Evolutionary conservation across 2,888 invertebrate genomes (phyloP), one percentile per base, ranked within the genome.

Genomic region (Hoplodrina blanda): DNA sequence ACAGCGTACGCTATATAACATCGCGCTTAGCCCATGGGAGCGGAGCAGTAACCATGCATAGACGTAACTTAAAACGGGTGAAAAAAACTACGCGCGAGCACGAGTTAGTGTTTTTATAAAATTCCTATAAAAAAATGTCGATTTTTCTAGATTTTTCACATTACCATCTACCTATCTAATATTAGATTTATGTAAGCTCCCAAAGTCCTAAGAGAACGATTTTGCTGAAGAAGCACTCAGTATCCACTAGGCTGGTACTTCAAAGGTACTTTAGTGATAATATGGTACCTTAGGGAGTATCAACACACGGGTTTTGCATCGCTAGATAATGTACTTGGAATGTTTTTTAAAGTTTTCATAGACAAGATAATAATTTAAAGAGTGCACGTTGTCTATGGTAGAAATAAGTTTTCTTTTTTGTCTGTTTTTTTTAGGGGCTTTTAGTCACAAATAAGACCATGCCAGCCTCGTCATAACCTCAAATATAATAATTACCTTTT

Each of bases 171-270:
- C 17, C 46, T 17, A 37, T 52, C 15, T 69, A 52, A 52, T 70
- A 54, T 59, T 62, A 7, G 25, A 69, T 69, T 46, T 46, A 67
- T 64, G 66, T 46, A 61, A 73, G 61, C 11, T 62, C 56, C 17
- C 44, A n/a, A 53, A 37, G 69, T 75, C 82, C 71, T 69, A 13
- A 57, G 77, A 75, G 82, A 63, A 55, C 70, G 53, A 78, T 82
- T 82, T 82, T 63, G 17, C 56, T 54, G 13, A 33, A 61, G 61
- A 62, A 83, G 82, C 82, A 72, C 84, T 82, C 84, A 69, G 73
- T 19, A 15, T 37, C 50, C 54, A 44, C 71, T 69, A 60, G 62
- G 55, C 62, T 57, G 62, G 44, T 46, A 75, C 76, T 67, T 66
- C 59, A 53, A 15, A 20, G 57, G 61, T 59, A 72, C 59, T 75